Base-by-base conservation (phyloP, 2,797 vertebrate species). In the Coreius guichenoti region DNA sequence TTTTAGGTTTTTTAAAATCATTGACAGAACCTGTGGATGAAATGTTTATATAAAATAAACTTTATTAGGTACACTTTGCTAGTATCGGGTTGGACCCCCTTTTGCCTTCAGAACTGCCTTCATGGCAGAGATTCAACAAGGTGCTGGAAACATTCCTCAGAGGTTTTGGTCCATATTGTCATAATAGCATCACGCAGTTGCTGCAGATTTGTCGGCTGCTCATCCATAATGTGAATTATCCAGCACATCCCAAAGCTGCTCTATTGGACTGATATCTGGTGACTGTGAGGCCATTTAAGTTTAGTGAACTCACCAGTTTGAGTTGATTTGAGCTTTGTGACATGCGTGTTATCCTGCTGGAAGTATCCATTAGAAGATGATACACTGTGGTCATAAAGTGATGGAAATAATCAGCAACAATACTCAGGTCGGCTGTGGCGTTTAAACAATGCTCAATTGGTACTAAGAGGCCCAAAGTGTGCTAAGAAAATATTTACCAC, bases 281-380 rank as follows among this genome's bases (percentile, higher is more conserved):
- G n/a, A 13, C 4, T 12, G 23, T 13, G 56, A 61, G 56, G n/a
- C 0, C 23, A 13, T 58, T 58, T 58, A 4, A 58, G 56, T 26
- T 13, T 26, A 26, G 23, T 61, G n/a, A 61, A 61, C 23, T 61
- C 23, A 13, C 23, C 56, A 26, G 11, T 61, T 5, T 61, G 11
- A 61, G 56, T 13, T 61, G 23, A 61, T 26, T 5, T n/a, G 11
- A 26, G 56, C 56, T 26, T 61, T 61, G 56, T 12, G 56, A n/a
- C 1, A 83, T n/a, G n/a, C n/a, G n/a, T n/a, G n/a, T 86, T 88
- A 83, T 88, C 75, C 85, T 85, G 87, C 82, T 87, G 82, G 77
- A 88, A 84, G 85, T 88, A 86, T 31, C 85, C 85, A 84, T 88
- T 76, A 86, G 81, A 84, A 85, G 82, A 87, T 86, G 74, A 58